Evolutionary conservation across 2,113 vertebrate species (phyloP), one percentile per base, ranked within the genome.

Genomic region (Sclerurus mexicanus): DNA sequence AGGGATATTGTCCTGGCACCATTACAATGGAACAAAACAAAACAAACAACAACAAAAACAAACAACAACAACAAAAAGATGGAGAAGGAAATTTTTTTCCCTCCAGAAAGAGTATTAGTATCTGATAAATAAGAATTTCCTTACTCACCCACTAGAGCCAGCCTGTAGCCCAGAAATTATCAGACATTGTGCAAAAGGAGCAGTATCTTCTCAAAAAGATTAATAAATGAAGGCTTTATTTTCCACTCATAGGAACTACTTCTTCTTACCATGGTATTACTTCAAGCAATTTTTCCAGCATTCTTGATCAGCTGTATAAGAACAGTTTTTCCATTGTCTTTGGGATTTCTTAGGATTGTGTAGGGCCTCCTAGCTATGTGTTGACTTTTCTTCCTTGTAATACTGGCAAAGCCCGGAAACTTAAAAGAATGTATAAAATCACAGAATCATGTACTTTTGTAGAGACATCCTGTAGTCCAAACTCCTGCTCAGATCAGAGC

Each of bases 401-500:
- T 25, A 25, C 2, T 39, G 31, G 4, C 11, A 44, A 60, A 85
- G 12, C 5, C 12, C 10, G 49, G 15, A 69, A 47, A 60, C 19
- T 12, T 21, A 40, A 35, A 44, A 49, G 3, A 58, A 42, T 12
- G 2, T 28, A n/a, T 24, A 40, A 74, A n/a, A 39, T 12, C 5
- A 49, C 13, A 40, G n/a, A 66, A n/a, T 31, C 4, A 8, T 37
- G 4, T 58, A 10, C 4, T 69, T 66, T 53, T 49, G 2, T 10
- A 71, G 3, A 9, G 9, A 42, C 1, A 2, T 24, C 7, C 1
- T 62, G 8, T 21, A 31, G 20, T 47, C 5, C 3, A 53, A 49
- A 77, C 2, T 73, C 33, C 10, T 42, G 3, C 15, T 49, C 10
- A 44, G 35, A 85, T 39, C 23, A 49, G n/a, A 56, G 17, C 12